These are phyloP conservation scores for Ictalurus punctatus DNA, from an alignment of 2,113 vertebrate species.

Conservation along the genomic window DNA sequence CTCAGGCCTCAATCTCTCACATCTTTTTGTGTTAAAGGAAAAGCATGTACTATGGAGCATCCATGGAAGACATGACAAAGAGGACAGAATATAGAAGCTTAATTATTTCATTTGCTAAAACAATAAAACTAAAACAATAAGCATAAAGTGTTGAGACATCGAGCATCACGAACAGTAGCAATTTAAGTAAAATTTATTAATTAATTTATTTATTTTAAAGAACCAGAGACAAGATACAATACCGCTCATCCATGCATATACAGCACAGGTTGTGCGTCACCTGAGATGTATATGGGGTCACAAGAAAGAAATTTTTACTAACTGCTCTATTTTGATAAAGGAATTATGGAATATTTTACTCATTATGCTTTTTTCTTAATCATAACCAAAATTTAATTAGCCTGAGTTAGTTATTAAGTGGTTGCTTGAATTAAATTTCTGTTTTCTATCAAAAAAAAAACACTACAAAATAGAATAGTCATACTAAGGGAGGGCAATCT, in stretches of 20 bases:
- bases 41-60: neutral
- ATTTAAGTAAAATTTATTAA: neutral
- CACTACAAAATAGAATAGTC: neutral
- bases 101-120: neutral
- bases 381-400: neutral
- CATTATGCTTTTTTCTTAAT: neutral
- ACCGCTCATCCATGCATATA: neutral
- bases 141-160: neutral
- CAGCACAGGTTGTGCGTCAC: neutral
- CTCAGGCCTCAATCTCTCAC: neutral
- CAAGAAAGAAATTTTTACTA: neutral
- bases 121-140: neutral
- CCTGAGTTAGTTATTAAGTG: neutral
- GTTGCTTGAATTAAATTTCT: neutral
- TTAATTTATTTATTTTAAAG: neutral
- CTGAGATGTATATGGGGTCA: neutral
- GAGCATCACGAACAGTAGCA: neutral
- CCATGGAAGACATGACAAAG: slow-evolving; percentile 13
- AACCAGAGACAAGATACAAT: neutral
- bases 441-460: neutral
- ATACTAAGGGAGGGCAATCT: neutral
- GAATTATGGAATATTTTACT: neutral
- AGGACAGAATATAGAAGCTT: neutral
- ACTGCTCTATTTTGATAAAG: neutral
- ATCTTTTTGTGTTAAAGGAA: slow-evolving; percentile 36